Conservation (phyloP, 2,888 invertebrate species). For the Erpobdella octoculata region DNA sequence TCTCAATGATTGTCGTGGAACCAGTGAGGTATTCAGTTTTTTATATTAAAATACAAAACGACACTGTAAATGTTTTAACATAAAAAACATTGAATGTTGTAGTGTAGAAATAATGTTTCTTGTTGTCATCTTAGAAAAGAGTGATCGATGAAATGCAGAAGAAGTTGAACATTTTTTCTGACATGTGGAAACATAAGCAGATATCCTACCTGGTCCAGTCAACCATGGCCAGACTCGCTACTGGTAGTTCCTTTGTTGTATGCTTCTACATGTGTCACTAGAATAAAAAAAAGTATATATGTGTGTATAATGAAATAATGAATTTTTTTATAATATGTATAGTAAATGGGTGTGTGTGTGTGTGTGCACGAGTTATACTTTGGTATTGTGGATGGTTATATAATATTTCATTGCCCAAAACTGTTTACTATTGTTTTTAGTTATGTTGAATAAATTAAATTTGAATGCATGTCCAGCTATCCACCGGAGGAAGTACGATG, state of each 20-base stretch:
- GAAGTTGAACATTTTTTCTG: conserved; percentile 40
- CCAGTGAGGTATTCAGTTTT: conserved; percentile 28
- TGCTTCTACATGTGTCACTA: too few relatives aligned
- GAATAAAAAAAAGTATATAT: too few relatives aligned
- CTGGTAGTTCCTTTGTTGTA: too few relatives aligned
- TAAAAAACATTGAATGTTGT: too few relatives aligned
- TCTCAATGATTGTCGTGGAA: conserved; percentile 31
- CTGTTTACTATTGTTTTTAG: not conserved
- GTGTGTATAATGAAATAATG: too few relatives aligned
- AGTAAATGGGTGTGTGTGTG: too few relatives aligned
- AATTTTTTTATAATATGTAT: too few relatives aligned
- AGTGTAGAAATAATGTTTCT: not conserved
- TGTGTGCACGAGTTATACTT: too few relatives aligned
- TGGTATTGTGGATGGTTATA: too few relatives aligned
- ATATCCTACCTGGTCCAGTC: conserved; percentile 42
- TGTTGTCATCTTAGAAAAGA: conserved; percentile 36
- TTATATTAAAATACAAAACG: too few relatives aligned
- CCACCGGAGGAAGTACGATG: conserved; percentile 38
- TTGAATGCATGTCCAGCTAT: conserved; percentile 39
- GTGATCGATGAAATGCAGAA: conserved; percentile 42
- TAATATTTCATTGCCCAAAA: too few relatives aligned
- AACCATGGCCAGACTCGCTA: conserved; percentile 40
- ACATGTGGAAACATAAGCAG: conserved; percentile 41
- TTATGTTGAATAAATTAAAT: not conserved
- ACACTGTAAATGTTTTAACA: too few relatives aligned